These are phyloP conservation scores for Bergia sp. DNA, from an alignment of 92 coral and sea anemone genomes.

Conservation along the genomic window DNA sequence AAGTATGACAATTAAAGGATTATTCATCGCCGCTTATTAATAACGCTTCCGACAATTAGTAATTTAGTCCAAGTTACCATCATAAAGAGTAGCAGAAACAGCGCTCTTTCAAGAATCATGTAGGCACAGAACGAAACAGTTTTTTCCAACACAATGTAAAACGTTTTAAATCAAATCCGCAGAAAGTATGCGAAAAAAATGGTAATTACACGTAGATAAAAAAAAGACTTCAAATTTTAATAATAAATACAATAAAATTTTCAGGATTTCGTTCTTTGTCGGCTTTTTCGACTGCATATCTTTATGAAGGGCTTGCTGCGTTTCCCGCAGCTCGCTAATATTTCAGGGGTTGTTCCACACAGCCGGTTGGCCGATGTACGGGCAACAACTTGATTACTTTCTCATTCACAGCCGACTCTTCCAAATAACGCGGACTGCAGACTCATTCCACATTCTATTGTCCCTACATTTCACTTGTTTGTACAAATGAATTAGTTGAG, in stretches of 20 bases:
- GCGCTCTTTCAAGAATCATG: not conserved
- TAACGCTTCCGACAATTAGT: constrained; percentile 30
- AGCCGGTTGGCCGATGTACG: not conserved
- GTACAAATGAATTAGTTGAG: constrained; percentile 6
- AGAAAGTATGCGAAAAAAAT: not conserved
- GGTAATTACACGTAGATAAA: not conserved
- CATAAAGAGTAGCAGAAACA: not conserved
- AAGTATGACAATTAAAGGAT: constrained; percentile 38
- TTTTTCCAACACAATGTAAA: not conserved
- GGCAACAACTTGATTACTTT: not conserved
- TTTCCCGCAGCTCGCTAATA: not conserved
- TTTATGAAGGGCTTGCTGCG: constrained; percentile 1
- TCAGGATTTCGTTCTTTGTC: not conserved
- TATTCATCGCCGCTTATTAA: constrained; percentile 38
- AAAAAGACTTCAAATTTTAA: not conserved
- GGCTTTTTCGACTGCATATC: not conserved
- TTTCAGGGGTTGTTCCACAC: not conserved
- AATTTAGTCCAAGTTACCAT: not conserved
- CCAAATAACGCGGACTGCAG: not conserved
- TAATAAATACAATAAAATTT: not conserved
- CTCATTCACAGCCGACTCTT: not conserved
- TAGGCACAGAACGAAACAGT: not conserved
- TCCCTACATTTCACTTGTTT: not conserved
- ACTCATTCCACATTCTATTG: not conserved
- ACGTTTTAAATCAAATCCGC: not conserved